Percentiles rank a stretch among this genome's conserved stretches.
Conservation (phyloP, 2,888 invertebrate species). For the Mythimna vitellina region DNA sequence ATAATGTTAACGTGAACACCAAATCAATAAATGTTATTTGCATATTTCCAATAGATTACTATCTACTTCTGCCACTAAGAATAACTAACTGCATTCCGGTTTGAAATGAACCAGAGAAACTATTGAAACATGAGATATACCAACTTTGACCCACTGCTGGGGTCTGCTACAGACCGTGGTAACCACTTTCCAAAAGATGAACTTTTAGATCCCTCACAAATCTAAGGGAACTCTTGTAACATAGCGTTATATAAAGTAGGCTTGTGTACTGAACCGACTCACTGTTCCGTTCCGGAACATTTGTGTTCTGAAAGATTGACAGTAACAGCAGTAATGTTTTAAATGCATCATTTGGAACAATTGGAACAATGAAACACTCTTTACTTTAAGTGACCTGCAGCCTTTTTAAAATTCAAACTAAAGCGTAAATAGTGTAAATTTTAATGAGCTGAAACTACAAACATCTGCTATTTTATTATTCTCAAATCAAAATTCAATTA, state of each 20-base stretch:
- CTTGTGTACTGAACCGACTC: no score
- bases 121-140: slow-evolving; percentile 5
- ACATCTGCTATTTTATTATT: no score
- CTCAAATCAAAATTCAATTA: no score
- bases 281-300: no score
- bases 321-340: no score
- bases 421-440: no score
- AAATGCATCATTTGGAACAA: no score
- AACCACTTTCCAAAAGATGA: slow-evolving; percentile 27
- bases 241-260: background rate
- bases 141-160: slow-evolving; percentile 26
- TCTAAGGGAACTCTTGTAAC: background rate
- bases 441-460: no score
- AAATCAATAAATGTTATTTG: slow-evolving; percentile 9
- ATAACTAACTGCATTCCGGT: background rate
- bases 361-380: no score
- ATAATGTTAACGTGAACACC: background rate
- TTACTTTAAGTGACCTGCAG: no score
- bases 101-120: slow-evolving; percentile 21
- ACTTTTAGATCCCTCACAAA: background rate
- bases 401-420: no score
- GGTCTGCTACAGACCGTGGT: slow-evolving; percentile 1
- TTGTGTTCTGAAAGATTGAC: no score
- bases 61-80: background rate
- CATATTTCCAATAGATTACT: slow-evolving; percentile 13